These are phyloP conservation scores for Drosophila aff. DNA, from an alignment of 1,140 invertebrate species.

Conservation along the genomic window DNA sequence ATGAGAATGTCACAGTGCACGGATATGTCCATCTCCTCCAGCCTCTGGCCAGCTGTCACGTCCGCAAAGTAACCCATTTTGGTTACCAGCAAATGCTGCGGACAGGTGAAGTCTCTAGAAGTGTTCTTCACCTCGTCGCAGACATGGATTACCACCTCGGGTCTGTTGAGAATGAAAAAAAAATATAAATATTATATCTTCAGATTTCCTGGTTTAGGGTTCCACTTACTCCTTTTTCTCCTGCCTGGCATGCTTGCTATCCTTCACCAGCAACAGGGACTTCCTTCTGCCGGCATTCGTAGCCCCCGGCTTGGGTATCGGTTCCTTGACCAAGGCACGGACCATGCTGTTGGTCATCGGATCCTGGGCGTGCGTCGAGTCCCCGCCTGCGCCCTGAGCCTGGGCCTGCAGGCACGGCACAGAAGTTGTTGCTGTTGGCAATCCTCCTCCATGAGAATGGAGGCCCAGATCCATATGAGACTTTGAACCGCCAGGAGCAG, in stretches of 20 bases:
- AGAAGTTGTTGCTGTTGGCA: slow-evolving; percentile 14
- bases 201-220: background rate
- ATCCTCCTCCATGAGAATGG: slow-evolving; percentile 3
- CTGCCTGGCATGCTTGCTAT: slow-evolving; percentile 68
- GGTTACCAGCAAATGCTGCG: slow-evolving; percentile 92
- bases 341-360: slow-evolving; percentile 50
- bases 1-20: slow-evolving; percentile 96
- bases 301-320: slow-evolving; percentile 12
- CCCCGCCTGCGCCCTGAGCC: background rate
- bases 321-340: slow-evolving; percentile 62
- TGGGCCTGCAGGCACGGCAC: slow-evolving; percentile 24
- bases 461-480: slow-evolving; percentile 32
- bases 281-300: slow-evolving; percentile 48
- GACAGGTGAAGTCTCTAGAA: slow-evolving; percentile 95
- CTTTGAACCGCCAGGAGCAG: slow-evolving; percentile 18
- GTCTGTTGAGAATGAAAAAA: slow-evolving; percentile 85
- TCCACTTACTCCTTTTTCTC: slow-evolving; percentile 67
- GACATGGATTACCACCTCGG: slow-evolving; percentile 94
- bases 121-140: slow-evolving; percentile 94
- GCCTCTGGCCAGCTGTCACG: slow-evolving; percentile 92
- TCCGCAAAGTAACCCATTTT: slow-evolving; percentile 98
- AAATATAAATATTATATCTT: background rate
- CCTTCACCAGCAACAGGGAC: slow-evolving; percentile 63
- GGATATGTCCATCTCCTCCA: slow-evolving; percentile 98
- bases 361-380: slow-evolving; percentile 4